Percentiles rank a stretch among this genome's conserved stretches.
Evolutionary conservation across 1,140 invertebrate species (phyloP).

Genomic region (Sweltsa coloradensis): DNA sequence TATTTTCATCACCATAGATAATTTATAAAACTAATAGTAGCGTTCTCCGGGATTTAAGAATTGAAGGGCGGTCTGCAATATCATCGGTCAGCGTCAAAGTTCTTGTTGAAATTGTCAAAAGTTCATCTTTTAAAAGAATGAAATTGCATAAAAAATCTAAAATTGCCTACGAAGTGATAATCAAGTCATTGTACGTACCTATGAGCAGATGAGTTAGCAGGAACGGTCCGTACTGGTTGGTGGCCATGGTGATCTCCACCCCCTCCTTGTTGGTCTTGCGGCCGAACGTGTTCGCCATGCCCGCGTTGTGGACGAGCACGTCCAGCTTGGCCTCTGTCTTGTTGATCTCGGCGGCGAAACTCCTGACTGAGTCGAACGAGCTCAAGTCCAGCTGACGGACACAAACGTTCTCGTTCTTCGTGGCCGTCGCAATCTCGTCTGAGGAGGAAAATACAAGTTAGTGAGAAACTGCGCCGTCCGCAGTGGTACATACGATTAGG

Average conservation of each 20-base stretch:
- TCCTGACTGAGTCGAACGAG: conserved; percentile 54
- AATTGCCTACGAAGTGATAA: too few species aligned
- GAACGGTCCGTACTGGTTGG: conserved; percentile 83
- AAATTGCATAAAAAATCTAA: too few species aligned
- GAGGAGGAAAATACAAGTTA: conserved; percentile 17
- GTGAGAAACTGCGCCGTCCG: too few species aligned
- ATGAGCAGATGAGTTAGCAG: conserved; percentile 61
- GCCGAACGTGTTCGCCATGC: conserved; percentile 50
- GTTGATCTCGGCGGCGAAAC: conserved; percentile 54
- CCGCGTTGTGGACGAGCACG: conserved; percentile 75
- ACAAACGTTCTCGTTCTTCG: conserved; percentile 40
- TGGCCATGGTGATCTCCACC: conserved; percentile 76
- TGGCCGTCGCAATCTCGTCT: conserved; percentile 44
- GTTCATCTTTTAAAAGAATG: too few species aligned
- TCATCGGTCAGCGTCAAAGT: too few species aligned
- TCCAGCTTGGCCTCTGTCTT: conserved; percentile 55
- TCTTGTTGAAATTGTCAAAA: too few species aligned
- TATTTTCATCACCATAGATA: too few species aligned
- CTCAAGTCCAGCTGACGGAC: conserved; percentile 55
- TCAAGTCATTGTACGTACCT: conserved; percentile 37
- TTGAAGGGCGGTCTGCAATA: too few species aligned
- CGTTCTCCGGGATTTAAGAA: too few species aligned
- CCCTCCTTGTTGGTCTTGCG: conserved; percentile 57
- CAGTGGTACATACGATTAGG: too few species aligned
- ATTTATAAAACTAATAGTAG: too few species aligned